A percentile compares a stretch with the other conserved stretches of the same genome.
These are phyloP conservation scores for Thalpophila matura DNA, from an alignment of 2,888 invertebrate species.

Conservation along the genomic window DNA sequence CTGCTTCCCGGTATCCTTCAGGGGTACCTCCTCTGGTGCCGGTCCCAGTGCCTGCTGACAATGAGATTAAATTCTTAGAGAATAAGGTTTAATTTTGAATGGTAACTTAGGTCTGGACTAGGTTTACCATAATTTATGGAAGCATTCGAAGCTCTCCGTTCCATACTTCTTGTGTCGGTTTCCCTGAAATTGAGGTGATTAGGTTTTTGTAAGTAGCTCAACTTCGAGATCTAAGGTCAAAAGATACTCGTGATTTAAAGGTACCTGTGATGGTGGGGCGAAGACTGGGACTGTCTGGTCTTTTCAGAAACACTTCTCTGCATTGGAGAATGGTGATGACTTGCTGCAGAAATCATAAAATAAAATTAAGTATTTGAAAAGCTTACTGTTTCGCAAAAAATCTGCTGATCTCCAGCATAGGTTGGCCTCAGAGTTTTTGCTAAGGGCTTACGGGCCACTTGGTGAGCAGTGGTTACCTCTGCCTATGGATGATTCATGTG, in stretches of 20 bases:
- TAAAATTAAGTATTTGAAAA: neutral
- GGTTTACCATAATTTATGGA: constrained; percentile 84
- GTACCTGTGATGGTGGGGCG: constrained; percentile 86
- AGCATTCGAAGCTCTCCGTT: constrained; percentile 87
- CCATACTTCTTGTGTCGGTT: constrained; percentile 81
- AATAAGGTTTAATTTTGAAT: neutral
- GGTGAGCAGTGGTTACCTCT: too few relatives aligned
- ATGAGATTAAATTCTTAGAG: neutral
- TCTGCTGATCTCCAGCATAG: too few relatives aligned
- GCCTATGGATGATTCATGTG: too few relatives aligned
- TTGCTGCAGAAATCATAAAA: constrained; percentile 50
- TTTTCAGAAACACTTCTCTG: constrained; percentile 92
- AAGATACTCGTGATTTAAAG: neutral
- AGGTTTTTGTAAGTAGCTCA: neutral
- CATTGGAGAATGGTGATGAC: constrained; percentile 89
- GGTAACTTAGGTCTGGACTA: neutral
- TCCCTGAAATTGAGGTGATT: constrained; percentile 77
- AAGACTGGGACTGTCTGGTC: constrained; percentile 88
- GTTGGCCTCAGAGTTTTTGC: too few relatives aligned
- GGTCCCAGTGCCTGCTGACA: constrained; percentile 72
- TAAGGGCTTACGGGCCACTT: too few relatives aligned
- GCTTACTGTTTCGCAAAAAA: too few relatives aligned
- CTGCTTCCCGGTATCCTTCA: constrained; percentile 87
- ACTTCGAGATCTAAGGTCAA: neutral
- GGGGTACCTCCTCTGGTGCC: constrained; percentile 81